Evolutionary conservation across 2,113 vertebrate genomes (phyloP).

Genomic region (Chamaea fasciata): DNA sequence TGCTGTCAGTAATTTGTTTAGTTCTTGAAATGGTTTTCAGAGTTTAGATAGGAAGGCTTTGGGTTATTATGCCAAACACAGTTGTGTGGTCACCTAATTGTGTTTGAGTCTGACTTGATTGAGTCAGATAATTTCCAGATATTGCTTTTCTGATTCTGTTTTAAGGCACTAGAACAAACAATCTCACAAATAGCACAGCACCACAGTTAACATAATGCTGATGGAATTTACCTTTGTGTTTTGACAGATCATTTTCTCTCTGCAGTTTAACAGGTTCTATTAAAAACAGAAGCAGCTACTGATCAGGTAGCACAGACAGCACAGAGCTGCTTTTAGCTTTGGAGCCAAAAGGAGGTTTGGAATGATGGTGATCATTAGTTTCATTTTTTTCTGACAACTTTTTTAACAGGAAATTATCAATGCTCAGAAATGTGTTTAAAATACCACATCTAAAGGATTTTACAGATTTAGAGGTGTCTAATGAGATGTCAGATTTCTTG

Average conservation of each 20-base stretch:
- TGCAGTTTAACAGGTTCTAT: slow-evolving; percentile 1
- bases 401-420: neutral
- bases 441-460: neutral
- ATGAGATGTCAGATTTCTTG: neutral
- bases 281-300: neutral
- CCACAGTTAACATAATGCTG: neutral
- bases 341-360: neutral
- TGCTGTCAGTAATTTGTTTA: neutral
- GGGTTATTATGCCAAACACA: neutral
- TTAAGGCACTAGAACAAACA: neutral
- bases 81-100: neutral
- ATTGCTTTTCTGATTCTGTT: neutral
- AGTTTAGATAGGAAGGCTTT: neutral
- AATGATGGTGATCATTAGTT: neutral
- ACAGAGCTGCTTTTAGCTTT: neutral
- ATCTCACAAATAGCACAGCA: neutral
- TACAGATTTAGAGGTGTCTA: neutral
- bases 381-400: neutral
- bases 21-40: neutral
- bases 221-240: slow-evolving; percentile 11
- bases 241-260: neutral
- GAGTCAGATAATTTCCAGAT: neutral
- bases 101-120: neutral
- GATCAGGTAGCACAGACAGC: neutral
- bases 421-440: neutral